Evolutionary conservation across 1,140 invertebrate genomes (phyloP).

Genomic region (Listronotus oregonensis): DNA sequence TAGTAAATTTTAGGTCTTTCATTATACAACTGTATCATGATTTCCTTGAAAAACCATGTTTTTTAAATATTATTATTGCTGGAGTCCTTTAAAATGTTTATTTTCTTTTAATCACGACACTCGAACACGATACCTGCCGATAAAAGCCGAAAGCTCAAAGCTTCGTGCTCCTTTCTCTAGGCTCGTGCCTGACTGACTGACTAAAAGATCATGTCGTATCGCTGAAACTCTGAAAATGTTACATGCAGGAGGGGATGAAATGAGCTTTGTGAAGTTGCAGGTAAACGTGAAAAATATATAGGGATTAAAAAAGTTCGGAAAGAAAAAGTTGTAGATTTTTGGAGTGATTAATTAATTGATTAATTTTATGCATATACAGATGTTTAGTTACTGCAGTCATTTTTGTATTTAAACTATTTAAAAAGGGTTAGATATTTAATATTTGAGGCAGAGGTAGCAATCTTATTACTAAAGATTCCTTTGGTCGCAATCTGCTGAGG

Average conservation of each 20-base stretch:
- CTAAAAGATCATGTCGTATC: slow-evolving; percentile 16
- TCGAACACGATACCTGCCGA: not conserved
- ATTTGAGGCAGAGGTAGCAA: no score
- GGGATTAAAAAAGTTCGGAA: no score
- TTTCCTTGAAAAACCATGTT: no score
- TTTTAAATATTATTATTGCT: no score
- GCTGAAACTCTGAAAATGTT: slow-evolving; percentile 19
- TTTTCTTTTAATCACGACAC: not conserved
- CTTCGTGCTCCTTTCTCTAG: not conserved
- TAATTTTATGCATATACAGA: no score
- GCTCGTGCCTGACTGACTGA: slow-evolving; percentile 11
- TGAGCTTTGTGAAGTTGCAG: not conserved
- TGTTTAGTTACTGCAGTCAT: no score
- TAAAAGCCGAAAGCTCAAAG: not conserved
- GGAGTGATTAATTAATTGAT: no score
- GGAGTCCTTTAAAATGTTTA: not conserved
- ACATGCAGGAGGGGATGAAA: not conserved
- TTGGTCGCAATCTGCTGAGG: no score
- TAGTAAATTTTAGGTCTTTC: not conserved
- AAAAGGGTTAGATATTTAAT: no score
- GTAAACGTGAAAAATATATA: not conserved
- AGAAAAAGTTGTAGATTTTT: no score
- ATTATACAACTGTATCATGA: not conserved
- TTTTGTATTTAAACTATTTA: no score
- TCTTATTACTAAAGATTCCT: no score